Evolutionary conservation across 2,888 invertebrate species (phyloP), one percentile per base, ranked within the genome.

Genomic region (Steinernema scapterisci): DNA sequence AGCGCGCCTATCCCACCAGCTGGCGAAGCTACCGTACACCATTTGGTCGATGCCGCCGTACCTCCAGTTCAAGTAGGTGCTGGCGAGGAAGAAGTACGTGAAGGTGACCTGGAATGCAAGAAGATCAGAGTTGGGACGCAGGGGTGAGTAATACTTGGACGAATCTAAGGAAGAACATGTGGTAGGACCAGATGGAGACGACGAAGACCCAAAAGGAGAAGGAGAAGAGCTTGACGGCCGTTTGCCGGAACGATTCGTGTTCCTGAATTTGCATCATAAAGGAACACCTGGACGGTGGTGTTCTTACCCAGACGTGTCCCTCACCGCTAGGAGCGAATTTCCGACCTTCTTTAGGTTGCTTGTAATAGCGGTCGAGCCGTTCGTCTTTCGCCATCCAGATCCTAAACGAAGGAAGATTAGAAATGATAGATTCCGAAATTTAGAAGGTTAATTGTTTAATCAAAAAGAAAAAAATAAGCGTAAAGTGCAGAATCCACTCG

Each of bases 31-130:
- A 16, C 43, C 38, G 31, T 80, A 79, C 16, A 85, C 79, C 46
- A 81, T 79, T 21, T 81, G 78, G 76, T 86, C 86, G 76, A 86
- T 84, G 45, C 85, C 85, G 48, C 86, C 86, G 76, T 84, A 84
- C 25, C 78, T 27, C 70, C 76, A 81, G 54, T 79, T 80, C 25
- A 86, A 76, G 73, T 80, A 77, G n/a, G 77, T 45, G 72, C 82
- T 84, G 56, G 76, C 77, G 31, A 85, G 70, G 56, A 86, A 73
- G 48, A 84, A 81, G 73, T 83, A 86, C 7, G 76, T 38, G 72
- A 85, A 80, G 6, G 82, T 82, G 31, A 81, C 54, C 85, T 85
- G 78, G 80, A 82, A 63, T 21, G 16, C 7, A 16, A 23, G 21
- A 63, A 19, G n/a, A 38, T 23, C 25, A 19, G 25, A 51, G 70